These are phyloP conservation scores for Perca fluviatilis DNA, from an alignment of 2,113 vertebrate genomes.

Conservation along the genomic window DNA sequence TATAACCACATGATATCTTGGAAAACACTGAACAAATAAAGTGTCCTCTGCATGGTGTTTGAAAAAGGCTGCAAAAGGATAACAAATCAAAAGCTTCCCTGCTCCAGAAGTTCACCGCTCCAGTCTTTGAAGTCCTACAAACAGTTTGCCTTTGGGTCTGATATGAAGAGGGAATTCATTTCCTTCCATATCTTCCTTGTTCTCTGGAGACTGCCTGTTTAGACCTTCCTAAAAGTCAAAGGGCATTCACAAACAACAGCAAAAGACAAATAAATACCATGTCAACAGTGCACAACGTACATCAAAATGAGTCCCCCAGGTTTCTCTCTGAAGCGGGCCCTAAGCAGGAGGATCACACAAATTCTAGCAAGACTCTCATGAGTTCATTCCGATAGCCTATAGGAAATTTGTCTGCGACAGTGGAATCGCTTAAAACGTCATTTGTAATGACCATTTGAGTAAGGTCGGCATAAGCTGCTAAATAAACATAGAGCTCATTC, in stretches of 20 bases:
- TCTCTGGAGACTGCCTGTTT: constrained; percentile 28
- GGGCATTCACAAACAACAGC: constrained; percentile 22
- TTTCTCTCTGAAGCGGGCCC: too few relatives aligned
- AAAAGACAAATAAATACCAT: constrained; percentile 47
- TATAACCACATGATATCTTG: neutral
- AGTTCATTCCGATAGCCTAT: too few relatives aligned
- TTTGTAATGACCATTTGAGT: too few relatives aligned
- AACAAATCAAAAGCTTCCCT: neutral
- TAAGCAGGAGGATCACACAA: too few relatives aligned
- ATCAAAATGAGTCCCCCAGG: neutral
- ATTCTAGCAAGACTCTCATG: too few relatives aligned
- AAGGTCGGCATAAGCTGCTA: too few relatives aligned
- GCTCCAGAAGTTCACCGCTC: neutral
- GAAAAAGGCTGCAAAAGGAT: constrained; percentile 28
- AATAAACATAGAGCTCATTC: too few relatives aligned
- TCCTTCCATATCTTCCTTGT: constrained; percentile 4
- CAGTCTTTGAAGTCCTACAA: constrained; percentile 36
- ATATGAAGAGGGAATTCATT: constrained; percentile 24
- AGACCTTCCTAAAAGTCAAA: constrained; percentile 19
- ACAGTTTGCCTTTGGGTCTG: constrained; percentile 28
- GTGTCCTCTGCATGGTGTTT: neutral
- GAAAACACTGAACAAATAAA: constrained; percentile 12
- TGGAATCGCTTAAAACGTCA: too few relatives aligned
- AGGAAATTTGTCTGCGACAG: too few relatives aligned
- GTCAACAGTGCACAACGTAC: neutral